Conservation (phyloP, 2,888 invertebrate genomes). For the Agonum fuliginosum region DNA sequence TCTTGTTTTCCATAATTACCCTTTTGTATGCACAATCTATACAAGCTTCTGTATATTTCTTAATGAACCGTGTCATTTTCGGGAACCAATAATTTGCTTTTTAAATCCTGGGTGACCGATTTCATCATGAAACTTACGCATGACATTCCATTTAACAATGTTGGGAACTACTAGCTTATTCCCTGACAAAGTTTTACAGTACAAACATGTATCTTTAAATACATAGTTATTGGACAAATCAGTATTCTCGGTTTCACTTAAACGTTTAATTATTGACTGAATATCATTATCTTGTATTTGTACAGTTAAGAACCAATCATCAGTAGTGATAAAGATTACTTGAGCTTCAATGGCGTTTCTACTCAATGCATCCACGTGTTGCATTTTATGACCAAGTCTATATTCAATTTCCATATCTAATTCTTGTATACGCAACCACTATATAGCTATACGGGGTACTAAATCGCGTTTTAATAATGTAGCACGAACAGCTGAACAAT, state of each 20-base stretch:
- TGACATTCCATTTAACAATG: neutral
- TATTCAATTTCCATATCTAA: constrained; percentile 63
- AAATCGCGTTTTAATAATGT: constrained; percentile 62
- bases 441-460: constrained; percentile 62
- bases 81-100: constrained; percentile 8
- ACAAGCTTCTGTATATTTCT: constrained; percentile 1
- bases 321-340: neutral
- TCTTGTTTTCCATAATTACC: neutral
- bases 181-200: neutral
- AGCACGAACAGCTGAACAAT: constrained; percentile 62
- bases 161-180: neutral
- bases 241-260: neutral
- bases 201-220: neutral
- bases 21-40: constrained; percentile 1
- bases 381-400: constrained; percentile 64
- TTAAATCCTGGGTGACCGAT: constrained; percentile 6
- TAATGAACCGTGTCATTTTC: neutral
- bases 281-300: neutral
- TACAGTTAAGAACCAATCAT: neutral
- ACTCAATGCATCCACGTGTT: constrained; percentile 66
- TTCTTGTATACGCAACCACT: constrained; percentile 63
- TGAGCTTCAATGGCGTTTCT: constrained; percentile 60
- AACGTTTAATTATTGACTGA: neutral
- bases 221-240: neutral
- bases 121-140: constrained; percentile 1